These are phyloP conservation scores for Phoxinus phoxinus DNA, from an alignment of 2,113 vertebrate genomes.

Conservation along the genomic window DNA sequence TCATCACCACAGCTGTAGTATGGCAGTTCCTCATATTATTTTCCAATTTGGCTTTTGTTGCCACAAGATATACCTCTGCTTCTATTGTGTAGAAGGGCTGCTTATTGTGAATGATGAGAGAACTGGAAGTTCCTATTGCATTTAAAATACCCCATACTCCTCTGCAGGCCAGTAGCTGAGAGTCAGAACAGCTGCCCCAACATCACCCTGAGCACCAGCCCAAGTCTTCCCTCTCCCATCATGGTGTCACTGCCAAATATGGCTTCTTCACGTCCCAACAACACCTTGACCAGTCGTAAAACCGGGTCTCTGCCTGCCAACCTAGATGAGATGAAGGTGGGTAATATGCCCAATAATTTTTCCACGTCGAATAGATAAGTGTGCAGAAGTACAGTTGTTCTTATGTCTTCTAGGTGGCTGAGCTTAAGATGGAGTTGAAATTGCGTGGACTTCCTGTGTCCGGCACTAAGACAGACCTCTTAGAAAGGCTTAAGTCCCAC, in stretches of 20 bases:
- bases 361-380: neutral
- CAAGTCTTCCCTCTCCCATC: slow-evolving; percentile 70
- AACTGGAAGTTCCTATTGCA: slow-evolving; percentile 49
- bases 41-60: slow-evolving; percentile 54
- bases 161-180: slow-evolving; percentile 79
- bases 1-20: slow-evolving; percentile 19
- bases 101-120: slow-evolving; percentile 66
- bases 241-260: slow-evolving; percentile 73
- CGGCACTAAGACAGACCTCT: slow-evolving; percentile 95
- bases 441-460: slow-evolving; percentile 93
- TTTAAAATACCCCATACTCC: slow-evolving; percentile 30
- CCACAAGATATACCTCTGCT: slow-evolving; percentile 58
- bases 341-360: neutral
- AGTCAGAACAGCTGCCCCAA: slow-evolving; percentile 77
- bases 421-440: slow-evolving; percentile 95
- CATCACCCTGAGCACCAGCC: slow-evolving; percentile 67
- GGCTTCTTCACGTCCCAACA: slow-evolving; percentile 68
- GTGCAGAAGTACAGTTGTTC: slow-evolving; percentile 35
- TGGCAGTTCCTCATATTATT: slow-evolving; percentile 29
- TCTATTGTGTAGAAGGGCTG: slow-evolving; percentile 60
- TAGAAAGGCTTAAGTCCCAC: slow-evolving; percentile 91
- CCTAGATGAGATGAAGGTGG: slow-evolving; percentile 96
- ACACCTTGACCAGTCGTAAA: slow-evolving; percentile 77
- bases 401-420: slow-evolving; percentile 83
- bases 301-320: slow-evolving; percentile 87